Evolutionary conservation across 2,797 vertebrate species (phyloP).

Genomic region (Rhinatrema bivittatum): DNA sequence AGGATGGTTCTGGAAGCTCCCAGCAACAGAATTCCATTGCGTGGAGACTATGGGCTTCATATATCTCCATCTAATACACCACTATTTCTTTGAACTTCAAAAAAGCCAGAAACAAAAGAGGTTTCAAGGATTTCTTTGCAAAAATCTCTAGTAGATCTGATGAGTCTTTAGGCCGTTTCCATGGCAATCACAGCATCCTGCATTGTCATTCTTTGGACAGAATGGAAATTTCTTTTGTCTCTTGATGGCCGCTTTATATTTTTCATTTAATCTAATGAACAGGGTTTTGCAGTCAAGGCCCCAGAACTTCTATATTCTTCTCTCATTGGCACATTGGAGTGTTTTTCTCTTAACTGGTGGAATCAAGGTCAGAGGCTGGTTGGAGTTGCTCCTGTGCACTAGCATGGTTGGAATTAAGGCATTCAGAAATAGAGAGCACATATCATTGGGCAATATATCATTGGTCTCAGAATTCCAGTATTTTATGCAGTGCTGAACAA

Average conservation of each 20-base stretch:
- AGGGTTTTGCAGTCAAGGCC: too few relatives aligned
- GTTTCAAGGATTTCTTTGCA: constrained; percentile 50
- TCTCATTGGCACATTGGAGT: too few relatives aligned
- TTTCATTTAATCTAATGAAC: too few relatives aligned
- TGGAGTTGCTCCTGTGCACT: too few relatives aligned
- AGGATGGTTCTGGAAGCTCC: neutral
- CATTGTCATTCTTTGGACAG: constrained; percentile 45
- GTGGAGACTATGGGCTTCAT: constrained; percentile 22
- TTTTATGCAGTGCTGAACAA: too few relatives aligned
- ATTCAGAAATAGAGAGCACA: too few relatives aligned
- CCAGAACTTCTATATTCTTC: too few relatives aligned
- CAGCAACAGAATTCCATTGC: constrained; percentile 9
- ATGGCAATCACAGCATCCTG: constrained; percentile 49
- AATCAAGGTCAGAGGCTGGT: too few relatives aligned
- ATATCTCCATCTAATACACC: constrained; percentile 22
- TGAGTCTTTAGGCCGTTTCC: constrained; percentile 48
- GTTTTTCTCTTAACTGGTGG: too few relatives aligned
- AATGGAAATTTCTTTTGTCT: constrained; percentile 54
- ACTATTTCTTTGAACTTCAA: constrained; percentile 38
- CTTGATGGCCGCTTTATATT: constrained; percentile 31
- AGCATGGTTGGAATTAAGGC: too few relatives aligned
- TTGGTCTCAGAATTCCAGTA: too few relatives aligned
- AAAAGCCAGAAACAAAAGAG: constrained; percentile 51
- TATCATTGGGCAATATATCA: too few relatives aligned
- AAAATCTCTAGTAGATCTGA: constrained; percentile 45